phyloP scores from a whole-genome alignment of 2,113 vertebrate species.

The Oriolus oriolus region DNA sequence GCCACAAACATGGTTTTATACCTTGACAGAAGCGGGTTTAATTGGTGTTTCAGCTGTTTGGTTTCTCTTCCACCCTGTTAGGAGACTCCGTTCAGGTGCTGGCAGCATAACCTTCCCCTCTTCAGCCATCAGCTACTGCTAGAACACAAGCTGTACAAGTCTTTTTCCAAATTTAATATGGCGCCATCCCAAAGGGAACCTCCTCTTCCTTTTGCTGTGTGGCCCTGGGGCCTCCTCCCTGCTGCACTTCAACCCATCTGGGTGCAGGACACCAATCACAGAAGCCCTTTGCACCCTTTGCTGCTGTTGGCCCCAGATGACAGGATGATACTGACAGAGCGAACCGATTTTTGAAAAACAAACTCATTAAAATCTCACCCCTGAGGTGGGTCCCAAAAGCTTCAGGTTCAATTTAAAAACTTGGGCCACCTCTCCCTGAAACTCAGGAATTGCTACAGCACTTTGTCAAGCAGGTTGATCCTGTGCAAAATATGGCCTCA shows the following conservation, averaged over 20 bases:
- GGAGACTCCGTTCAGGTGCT: accelerated
- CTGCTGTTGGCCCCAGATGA: not conserved
- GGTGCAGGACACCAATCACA: not conserved
- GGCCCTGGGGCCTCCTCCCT: not conserved
- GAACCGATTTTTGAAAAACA: not conserved
- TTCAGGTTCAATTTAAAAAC: not conserved
- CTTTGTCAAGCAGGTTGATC: not conserved
- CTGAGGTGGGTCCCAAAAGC: not conserved
- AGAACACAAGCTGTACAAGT: not conserved
- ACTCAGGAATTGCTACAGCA: not conserved
- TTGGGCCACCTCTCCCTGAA: not conserved
- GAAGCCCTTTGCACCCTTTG: not conserved
- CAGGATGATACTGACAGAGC: not conserved
- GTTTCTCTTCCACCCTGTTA: not conserved
- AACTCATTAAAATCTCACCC: not conserved
- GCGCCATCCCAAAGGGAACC: not conserved
- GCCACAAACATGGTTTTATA: not conserved
- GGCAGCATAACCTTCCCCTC: not conserved
- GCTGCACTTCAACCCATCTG: not conserved
- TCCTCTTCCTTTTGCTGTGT: not conserved
- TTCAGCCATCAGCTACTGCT: not conserved
- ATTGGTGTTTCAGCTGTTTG: not conserved
- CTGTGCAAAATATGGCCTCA: not conserved
- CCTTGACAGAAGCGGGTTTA: not conserved
- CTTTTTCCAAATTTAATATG: not conserved